Conservation (phyloP, 2,888 invertebrate species). For the Acanthosepion esculentum region DNA sequence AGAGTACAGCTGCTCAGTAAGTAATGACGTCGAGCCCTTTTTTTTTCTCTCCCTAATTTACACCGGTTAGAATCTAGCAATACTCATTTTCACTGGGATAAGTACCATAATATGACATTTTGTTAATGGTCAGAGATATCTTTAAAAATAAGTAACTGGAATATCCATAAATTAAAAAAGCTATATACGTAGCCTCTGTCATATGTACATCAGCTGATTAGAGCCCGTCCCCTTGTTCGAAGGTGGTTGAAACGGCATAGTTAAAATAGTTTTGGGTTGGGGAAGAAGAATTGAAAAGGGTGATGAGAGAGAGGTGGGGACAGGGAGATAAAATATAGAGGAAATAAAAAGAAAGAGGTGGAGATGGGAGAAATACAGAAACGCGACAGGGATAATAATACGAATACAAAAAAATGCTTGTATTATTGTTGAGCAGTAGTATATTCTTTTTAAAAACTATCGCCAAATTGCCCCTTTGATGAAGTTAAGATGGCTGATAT, state of each 20-base stretch:
- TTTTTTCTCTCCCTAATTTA: not conserved
- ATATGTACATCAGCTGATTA: not conserved
- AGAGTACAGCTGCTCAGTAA: not conserved
- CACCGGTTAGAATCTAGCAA: not conserved
- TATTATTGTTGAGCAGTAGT: too few species aligned
- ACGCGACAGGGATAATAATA: too few species aligned
- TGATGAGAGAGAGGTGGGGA: not conserved
- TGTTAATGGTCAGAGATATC: too few species aligned
- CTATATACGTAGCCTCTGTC: not conserved
- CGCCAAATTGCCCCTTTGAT: not conserved
- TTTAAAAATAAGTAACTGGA: too few species aligned
- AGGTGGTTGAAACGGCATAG: not conserved
- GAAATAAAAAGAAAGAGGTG: not conserved
- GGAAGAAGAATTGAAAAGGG: not conserved
- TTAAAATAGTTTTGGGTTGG: not conserved
- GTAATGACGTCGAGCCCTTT: not conserved
- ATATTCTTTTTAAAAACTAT: too few species aligned
- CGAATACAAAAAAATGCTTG: too few species aligned
- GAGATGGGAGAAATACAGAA: not conserved
- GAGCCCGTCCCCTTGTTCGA: not conserved
- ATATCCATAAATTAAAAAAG: too few species aligned
- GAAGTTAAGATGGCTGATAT: not conserved
- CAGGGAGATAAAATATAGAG: conserved; percentile 38
- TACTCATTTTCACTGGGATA: not conserved
- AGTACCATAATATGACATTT: not conserved